Base-by-base conservation (phyloP, 2,797 vertebrate genomes). In the Neosilurus mollespiculum region DNA sequence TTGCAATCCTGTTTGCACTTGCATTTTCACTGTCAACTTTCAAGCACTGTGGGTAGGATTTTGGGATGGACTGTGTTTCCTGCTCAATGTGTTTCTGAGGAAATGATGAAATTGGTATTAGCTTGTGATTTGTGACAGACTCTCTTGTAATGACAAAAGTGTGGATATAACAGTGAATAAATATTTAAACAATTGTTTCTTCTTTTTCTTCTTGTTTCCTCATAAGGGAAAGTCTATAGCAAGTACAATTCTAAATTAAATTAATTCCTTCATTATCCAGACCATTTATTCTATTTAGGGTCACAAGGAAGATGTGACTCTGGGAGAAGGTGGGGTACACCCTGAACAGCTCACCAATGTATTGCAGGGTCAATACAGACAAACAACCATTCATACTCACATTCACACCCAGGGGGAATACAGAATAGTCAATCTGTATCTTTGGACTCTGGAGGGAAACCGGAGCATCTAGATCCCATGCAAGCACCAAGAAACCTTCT, bases 1-100 rank as follows among this genome's bases (percentile, higher is more conserved):
- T 49, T 20, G 59, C 76, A 64, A 26, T 78, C 37, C 76, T 11
- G 59, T 78, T 78, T 78, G 59, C n/a, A 8, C n/a, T 77, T 77
- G 34, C 56, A 51, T 51, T 78, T 78, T 64, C 43, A 51, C 59
- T 26, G 43, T 51, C 34, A 51, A 61, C 77, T n/a, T n/a, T 78
- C 61, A 78, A 65, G 64, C 43, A 53, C 37, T 65, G 43, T 62
- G 8, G 58, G 1, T 24, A 22, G 22, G 34, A 16, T 59, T 78
- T 78, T 62, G 3, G 58, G 37, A 18, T 30, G 56, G 34, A 61
- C 58, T 51, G 24, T 78, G 37, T 49, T 43, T 59, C 30, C 20
- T n/a, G 34, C 34, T 10, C 37, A 78, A 12, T 24, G 34, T 37
- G 18, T 49, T 49, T 62, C 34, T 30, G 34, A 78, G 37, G 75